phyloP scores from a whole-genome alignment of 1,140 invertebrate genomes.

The Laodelphax striatellus region DNA sequence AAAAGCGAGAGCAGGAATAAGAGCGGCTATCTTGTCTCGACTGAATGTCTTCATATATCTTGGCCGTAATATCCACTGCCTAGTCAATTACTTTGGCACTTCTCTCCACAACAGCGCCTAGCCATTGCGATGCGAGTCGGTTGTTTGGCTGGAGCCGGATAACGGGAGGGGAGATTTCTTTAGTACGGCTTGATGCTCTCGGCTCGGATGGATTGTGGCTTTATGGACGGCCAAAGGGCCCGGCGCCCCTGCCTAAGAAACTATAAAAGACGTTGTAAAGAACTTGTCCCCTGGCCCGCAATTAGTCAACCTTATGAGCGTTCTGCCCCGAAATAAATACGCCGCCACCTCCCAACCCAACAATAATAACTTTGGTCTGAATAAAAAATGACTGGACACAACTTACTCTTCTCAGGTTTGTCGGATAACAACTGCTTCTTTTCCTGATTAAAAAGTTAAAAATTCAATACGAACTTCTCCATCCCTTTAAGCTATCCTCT shows the following conservation, averaged over 20 bases:
- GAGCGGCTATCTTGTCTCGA: not conserved
- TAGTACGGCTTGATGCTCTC: not conserved
- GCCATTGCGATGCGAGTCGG: too few relatives aligned
- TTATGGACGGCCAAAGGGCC: not conserved
- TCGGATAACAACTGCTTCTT: too few relatives aligned
- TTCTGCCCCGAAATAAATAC: not conserved
- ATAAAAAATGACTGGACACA: not conserved
- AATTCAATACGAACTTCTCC: too few relatives aligned
- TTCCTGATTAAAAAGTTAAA: too few relatives aligned
- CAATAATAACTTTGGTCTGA: not conserved
- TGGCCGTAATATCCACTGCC: not conserved
- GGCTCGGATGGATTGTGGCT: not conserved
- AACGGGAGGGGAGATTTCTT: not conserved
- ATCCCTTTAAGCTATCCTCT: too few relatives aligned
- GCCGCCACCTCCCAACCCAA: not conserved
- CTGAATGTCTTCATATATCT: not conserved
- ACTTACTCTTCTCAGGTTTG: too few relatives aligned
- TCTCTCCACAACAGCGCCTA: not conserved
- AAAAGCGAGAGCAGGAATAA: not conserved
- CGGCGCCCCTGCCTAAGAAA: not conserved
- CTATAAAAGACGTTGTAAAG: slow-evolving; percentile 1
- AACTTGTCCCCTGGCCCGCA: not conserved
- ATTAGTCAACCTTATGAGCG: slow-evolving; percentile 1
- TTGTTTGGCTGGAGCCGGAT: too few relatives aligned
- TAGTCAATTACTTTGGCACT: slow-evolving; percentile 1